phyloP scores from a whole-genome alignment of 1,140 invertebrate species.

The Temnothorax longispinosus region DNA sequence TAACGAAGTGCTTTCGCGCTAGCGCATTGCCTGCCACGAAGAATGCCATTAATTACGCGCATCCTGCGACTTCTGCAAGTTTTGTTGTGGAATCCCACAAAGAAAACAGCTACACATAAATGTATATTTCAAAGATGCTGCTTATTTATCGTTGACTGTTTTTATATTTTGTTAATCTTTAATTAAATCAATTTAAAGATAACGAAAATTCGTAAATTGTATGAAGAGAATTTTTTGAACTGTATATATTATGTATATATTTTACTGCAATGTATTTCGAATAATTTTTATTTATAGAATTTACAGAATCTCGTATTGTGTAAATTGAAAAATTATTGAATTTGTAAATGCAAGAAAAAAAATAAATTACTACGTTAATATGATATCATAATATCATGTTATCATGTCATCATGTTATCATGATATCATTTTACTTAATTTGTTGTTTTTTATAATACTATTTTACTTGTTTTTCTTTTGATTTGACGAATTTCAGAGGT shows the following conservation, averaged over 20 bases:
- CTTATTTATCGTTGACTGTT: not conserved
- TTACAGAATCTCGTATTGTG: not conserved
- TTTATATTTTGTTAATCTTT: not conserved
- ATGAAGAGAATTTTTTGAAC: not conserved
- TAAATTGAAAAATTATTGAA: not conserved
- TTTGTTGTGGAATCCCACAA: slow-evolving; percentile 55
- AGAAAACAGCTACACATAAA: slow-evolving; percentile 24
- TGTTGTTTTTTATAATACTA: not conserved
- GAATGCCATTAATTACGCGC: slow-evolving; percentile 61
- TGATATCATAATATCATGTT: no score
- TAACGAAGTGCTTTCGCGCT: slow-evolving; percentile 57
- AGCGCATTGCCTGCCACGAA: slow-evolving; percentile 53
- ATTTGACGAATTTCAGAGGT: not conserved
- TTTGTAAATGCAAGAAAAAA: not conserved
- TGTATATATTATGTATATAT: not conserved
- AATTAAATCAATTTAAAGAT: slow-evolving; percentile 3
- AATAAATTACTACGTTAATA: not conserved
- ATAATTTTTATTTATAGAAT: not conserved
- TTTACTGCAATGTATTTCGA: not conserved
- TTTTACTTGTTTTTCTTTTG: no score
- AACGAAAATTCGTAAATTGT: not conserved
- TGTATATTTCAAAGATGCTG: not conserved
- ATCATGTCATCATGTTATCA: not conserved
- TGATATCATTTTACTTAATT: not conserved
- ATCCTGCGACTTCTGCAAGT: slow-evolving; percentile 21